A percentile compares a stretch with the other conserved stretches of the same genome.
These are phyloP conservation scores for Azemiops feae DNA, from an alignment of 2,113 vertebrate species.

Conservation along the genomic window DNA sequence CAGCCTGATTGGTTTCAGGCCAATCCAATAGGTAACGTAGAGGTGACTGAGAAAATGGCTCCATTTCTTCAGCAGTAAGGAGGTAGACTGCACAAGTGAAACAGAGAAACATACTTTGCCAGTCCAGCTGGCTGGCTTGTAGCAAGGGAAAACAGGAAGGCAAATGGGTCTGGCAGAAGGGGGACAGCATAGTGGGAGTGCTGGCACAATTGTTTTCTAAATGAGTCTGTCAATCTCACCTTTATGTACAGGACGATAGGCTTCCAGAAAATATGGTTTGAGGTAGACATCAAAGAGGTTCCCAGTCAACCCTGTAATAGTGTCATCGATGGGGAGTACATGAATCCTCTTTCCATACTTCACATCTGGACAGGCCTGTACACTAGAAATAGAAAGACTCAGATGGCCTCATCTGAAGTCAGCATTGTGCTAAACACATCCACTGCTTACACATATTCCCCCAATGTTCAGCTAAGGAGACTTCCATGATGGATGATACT, in stretches of 20 bases:
- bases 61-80: background rate
- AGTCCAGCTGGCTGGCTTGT: background rate
- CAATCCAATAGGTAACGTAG: background rate
- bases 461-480: background rate
- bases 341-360: constrained; percentile 32
- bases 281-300: constrained; percentile 31
- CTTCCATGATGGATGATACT: background rate
- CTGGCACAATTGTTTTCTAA: background rate
- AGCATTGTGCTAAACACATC: background rate
- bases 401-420: background rate
- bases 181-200: background rate
- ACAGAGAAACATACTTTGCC: background rate
- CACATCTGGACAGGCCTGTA: constrained; percentile 30
- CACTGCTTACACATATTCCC: background rate
- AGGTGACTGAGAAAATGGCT: background rate
- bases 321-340: constrained; percentile 24
- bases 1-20: background rate
- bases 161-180: background rate
- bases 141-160: background rate
- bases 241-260: constrained; percentile 65
- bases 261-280: constrained; percentile 31
- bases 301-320: constrained; percentile 18
- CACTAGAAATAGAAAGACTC: constrained; percentile 5
- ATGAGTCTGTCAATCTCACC: constrained; percentile 33
- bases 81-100: background rate